A percentile compares a stretch with the other conserved stretches of the same genome.
phyloP scores from a whole-genome alignment of 2,113 vertebrate species.

The Zosterops lateralis region DNA sequence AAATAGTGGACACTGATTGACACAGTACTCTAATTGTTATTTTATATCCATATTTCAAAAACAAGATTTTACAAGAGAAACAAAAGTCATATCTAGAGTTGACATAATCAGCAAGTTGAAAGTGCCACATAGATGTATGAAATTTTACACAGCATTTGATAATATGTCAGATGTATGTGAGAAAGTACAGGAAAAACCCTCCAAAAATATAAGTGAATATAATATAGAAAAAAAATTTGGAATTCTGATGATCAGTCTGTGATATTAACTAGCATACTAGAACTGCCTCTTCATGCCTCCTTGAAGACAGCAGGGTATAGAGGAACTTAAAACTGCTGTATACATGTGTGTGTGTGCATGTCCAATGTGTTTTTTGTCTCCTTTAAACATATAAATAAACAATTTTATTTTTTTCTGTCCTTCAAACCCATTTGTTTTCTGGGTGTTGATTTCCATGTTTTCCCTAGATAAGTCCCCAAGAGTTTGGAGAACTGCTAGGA shows the following conservation, averaged over 20 bases:
- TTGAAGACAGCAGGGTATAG: background rate
- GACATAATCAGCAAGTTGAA: background rate
- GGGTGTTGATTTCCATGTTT: background rate
- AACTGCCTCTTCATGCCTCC: background rate
- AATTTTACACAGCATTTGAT: background rate
- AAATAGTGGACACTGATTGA: background rate
- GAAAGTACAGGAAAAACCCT: background rate
- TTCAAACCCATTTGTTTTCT: background rate
- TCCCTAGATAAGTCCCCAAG: background rate
- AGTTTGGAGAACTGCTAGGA: background rate
- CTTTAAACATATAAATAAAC: background rate
- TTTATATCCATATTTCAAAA: slow-evolving; percentile 20
- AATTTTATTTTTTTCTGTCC: background rate
- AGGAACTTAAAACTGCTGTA: background rate
- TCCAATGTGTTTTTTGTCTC: background rate
- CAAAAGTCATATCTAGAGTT: background rate
- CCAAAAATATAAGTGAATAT: background rate
- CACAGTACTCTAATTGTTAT: background rate
- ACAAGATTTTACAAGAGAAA: background rate
- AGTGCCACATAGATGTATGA: background rate
- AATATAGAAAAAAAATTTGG: background rate
- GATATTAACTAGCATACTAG: background rate
- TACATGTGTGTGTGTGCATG: no score
- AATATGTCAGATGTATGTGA: background rate
- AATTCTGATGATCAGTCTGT: background rate